A percentile compares a stretch with the other conserved stretches of the same genome.
Evolutionary conservation across 2,113 vertebrate genomes (phyloP).

Genomic region (Dissostichus mawsoni): DNA sequence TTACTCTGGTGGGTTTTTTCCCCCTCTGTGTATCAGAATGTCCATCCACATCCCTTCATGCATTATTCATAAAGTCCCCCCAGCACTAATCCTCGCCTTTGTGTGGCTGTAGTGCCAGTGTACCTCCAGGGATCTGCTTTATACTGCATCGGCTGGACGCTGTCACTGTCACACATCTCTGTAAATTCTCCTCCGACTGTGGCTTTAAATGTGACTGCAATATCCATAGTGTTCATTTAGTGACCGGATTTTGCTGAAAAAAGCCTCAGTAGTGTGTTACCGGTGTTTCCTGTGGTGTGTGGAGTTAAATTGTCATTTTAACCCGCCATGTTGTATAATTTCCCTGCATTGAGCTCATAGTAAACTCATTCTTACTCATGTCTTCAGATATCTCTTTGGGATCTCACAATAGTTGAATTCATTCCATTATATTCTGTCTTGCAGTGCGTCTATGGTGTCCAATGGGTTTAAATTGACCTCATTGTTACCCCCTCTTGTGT

Average conservation of each 20-base stretch:
- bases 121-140: constrained; percentile 65
- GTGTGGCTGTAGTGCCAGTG: constrained; percentile 69
- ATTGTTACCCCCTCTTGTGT: constrained; percentile 26
- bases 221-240: background rate
- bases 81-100: constrained; percentile 79
- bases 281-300: background rate
- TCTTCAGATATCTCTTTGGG: background rate
- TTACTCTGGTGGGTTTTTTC: constrained; percentile 9
- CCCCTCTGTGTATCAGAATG: constrained; percentile 73
- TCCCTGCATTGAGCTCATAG: background rate
- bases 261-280: background rate
- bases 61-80: constrained; percentile 74
- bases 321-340: background rate
- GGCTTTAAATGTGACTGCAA: background rate
- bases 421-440: background rate
- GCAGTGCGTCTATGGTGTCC: background rate
- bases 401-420: background rate
- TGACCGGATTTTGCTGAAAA: constrained; percentile 28
- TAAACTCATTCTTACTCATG: background rate
- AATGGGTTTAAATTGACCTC: constrained; percentile 28
- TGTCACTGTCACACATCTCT: constrained; percentile 55
- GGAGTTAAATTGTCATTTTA: constrained; percentile 2
- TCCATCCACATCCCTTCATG: constrained; percentile 69
- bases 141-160: constrained; percentile 64
- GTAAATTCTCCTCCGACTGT: constrained; percentile 7